Base-by-base conservation (phyloP, 2,888 invertebrate species). In the Lottia scabra region DNA sequence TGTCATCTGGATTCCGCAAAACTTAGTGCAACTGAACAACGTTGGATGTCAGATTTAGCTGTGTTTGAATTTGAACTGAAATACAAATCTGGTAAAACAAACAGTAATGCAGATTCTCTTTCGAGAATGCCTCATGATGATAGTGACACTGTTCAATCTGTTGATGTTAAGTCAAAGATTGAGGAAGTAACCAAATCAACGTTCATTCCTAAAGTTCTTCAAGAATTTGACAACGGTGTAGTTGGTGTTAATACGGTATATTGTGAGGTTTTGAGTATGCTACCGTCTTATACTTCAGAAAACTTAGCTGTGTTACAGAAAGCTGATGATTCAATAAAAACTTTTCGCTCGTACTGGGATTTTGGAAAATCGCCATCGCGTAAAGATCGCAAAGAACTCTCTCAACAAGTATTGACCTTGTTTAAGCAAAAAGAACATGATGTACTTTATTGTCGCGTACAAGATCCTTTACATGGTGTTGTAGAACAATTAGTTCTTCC, bases 1-100 rank as follows among this genome's bases (percentile, higher is more conserved):
- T 63, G 23, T 15, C 63, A 73, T 43, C n/a, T 70, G 12, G 19
- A 27, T 26, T 23, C 70, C 23, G 70, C 56, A n/a, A 74, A 67
- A 43, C 43, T 74, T 10, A 48, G 65, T 26, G 74, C 74, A 5
- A 65, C 65, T 10, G 74, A 74, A 56, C 74, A 74, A 43, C 67
- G 74, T 12, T 74, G 71, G 74, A 16, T 27, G 15, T 65, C 74
- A 23, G 71, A 69, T 13, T 30, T 74, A n/a, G 74, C 71, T 3
- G 48, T 45, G 15, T 74, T 74, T 43, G 63, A 74, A 8, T 68
- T 68, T 62, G 63, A 62, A 27, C 10, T 68, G 6, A 45, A 44
- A 38, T 73, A 70, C 46, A 66, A 70, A 43, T 26, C 73, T 0
- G 70, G 73, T 15, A 66, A 65, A 30, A 13, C 46, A 6, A 73